Evolutionary conservation across 2,888 invertebrate genomes (phyloP).

Genomic region (Syrphus vitripennis): DNA sequence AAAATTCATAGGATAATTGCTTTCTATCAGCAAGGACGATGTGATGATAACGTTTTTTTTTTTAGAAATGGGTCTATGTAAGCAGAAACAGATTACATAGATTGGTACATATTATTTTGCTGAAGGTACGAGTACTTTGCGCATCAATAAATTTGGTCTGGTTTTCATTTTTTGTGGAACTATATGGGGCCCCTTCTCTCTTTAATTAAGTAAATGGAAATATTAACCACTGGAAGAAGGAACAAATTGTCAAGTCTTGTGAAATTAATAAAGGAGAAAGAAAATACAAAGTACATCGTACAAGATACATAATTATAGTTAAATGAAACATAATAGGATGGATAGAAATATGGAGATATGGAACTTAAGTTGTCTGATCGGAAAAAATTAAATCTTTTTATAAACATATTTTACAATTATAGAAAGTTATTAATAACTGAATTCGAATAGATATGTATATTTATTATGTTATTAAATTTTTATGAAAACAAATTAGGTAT

Average conservation of each 20-base stretch:
- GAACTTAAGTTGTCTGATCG: too few relatives aligned
- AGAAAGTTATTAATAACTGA: too few relatives aligned
- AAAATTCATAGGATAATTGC: conserved; percentile 35
- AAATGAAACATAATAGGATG: too few relatives aligned
- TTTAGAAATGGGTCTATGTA: background rate
- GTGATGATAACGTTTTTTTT: background rate
- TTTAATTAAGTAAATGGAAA: conserved; percentile 40
- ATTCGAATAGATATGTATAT: too few relatives aligned
- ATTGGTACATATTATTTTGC: background rate
- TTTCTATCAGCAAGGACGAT: conserved; percentile 23
- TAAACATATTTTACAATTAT: too few relatives aligned
- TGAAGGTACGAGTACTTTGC: conserved; percentile 27
- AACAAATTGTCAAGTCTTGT: background rate
- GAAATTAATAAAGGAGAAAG: background rate
- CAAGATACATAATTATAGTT: too few relatives aligned
- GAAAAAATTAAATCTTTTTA: too few relatives aligned
- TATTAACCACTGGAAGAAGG: background rate
- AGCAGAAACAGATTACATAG: background rate
- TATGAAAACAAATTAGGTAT: too few relatives aligned
- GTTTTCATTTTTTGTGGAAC: background rate
- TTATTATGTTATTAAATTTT: too few relatives aligned
- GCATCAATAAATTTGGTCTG: conserved; percentile 45
- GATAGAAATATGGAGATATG: too few relatives aligned
- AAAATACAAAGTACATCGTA: too few relatives aligned
- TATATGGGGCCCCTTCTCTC: background rate